Base-by-base conservation (phyloP, 2,113 vertebrate genomes). In the Gyps fulvus region DNA sequence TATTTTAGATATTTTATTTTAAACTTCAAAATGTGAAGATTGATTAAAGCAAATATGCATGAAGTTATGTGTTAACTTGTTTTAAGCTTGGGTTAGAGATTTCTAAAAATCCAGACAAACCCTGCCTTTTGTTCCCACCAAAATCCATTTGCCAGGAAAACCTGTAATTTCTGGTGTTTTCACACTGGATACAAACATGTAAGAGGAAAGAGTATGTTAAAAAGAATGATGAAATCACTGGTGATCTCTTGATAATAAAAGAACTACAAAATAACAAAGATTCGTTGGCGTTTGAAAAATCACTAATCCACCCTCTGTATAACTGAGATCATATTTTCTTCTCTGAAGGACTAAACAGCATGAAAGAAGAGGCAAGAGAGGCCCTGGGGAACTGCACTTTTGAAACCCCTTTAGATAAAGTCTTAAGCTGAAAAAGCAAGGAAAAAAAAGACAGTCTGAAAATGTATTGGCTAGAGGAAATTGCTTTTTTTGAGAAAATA, bases 351-450 rank as follows among this genome's bases (percentile, higher is more conserved):
- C 66, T 85, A 82, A 91, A 55, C 13, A 69, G 47, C 22, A 47
- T 66, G 47, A 89, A 92, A 81, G 49, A 87, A 65, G 54, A 83
- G 16, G 38, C 32, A 73, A 52, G 47, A 91, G 62, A 47, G 19
- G 26, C 67, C 85, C 31, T 65, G 45, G 69, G 74, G 55, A 96
- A 14, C 74, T 84, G 18, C 22, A 40, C 29, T 91, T 92, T 43
- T 54, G 25, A 97, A 94, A 83, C 62, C 25, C 55, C 80, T 76
- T 76, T 69, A 89, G 66, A 91, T 95, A 87, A 92, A 87, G 69
- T n/a, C 59, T 63, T 85, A 90, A 92, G n/a, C 55, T 93, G 32
- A 93, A 93, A 92, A 86, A 55, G 12, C 23, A 43, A 62, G 47
- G 50, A 4, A 18, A 50, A 71, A 83, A 52, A 49, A 62, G 27